Conservation (phyloP, 2,113 vertebrate species). For the Lampris megalopsis region DNA sequence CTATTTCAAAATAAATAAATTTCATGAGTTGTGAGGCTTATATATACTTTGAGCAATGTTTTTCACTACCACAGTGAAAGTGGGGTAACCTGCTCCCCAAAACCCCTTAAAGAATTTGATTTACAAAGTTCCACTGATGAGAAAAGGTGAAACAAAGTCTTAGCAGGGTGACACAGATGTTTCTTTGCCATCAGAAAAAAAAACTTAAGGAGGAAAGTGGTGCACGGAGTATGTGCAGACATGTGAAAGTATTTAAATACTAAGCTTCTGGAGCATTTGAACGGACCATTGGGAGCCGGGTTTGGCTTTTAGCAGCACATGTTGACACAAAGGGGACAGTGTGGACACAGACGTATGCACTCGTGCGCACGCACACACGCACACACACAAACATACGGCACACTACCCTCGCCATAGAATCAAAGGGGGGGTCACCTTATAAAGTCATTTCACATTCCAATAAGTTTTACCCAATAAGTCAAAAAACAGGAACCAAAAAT, state of each 20-base stretch:
- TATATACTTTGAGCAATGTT: neutral
- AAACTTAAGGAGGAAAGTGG: conserved; percentile 39
- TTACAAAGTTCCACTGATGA: neutral
- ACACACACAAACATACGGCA: neutral
- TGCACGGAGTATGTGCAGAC: conserved; percentile 61
- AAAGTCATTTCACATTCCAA: no score
- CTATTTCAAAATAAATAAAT: neutral
- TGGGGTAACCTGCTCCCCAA: no score
- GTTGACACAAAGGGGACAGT: conserved; percentile 53
- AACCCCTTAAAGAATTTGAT: conserved; percentile 3
- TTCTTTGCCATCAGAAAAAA: conserved; percentile 31
- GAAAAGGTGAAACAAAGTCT: conserved; percentile 16
- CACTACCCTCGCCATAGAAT: conserved; percentile 9
- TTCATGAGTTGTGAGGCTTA: no score
- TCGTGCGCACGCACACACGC: neutral
- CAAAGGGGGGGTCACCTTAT: conserved; percentile 4
- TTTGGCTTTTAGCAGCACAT: neutral
- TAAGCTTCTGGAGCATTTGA: conserved; percentile 62
- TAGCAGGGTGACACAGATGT: neutral
- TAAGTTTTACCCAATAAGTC: no score
- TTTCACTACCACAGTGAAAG: neutral
- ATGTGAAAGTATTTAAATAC: conserved; percentile 75
- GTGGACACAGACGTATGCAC: conserved; percentile 2
- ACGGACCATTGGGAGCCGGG: conserved; percentile 34
- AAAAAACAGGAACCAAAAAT: no score